A percentile compares a stretch with the other conserved stretches of the same genome.
phyloP scores from a whole-genome alignment of 2,888 invertebrate genomes.

The Petrolisthes manimaculis region DNA sequence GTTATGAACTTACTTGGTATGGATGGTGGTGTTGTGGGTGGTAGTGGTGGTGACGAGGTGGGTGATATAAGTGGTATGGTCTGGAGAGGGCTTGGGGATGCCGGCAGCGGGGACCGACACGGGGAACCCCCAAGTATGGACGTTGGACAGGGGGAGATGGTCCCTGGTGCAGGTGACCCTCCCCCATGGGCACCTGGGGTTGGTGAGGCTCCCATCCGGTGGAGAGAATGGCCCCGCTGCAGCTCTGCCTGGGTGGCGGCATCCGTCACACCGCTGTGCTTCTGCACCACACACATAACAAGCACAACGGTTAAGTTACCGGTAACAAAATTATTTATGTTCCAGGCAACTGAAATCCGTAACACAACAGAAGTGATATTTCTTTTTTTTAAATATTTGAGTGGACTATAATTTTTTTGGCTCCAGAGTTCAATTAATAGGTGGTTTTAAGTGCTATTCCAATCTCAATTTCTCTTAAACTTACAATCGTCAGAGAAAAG shows the following conservation, averaged over 20 bases:
- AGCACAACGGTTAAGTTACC: too few species aligned
- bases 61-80: constrained; percentile 50
- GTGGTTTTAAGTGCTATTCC: too few species aligned
- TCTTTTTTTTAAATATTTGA: too few species aligned
- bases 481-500: too few species aligned
- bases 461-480: too few species aligned
- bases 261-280: constrained; percentile 58
- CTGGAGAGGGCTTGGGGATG: constrained; percentile 46
- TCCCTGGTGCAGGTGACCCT: constrained; percentile 47
- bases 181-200: constrained; percentile 50
- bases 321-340: too few species aligned
- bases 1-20: constrained; percentile 51
- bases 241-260: constrained; percentile 58
- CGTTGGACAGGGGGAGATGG: constrained; percentile 46
- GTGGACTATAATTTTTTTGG: too few species aligned
- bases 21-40: constrained; percentile 57
- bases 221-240: constrained; percentile 60
- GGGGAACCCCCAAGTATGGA: constrained; percentile 50
- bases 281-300: constrained; percentile 35
- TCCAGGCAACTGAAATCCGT: too few species aligned
- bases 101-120: constrained; percentile 50
- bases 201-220: constrained; percentile 57
- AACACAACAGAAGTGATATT: too few species aligned
- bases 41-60: constrained; percentile 50
- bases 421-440: too few species aligned